Conservation (phyloP, 2,113 vertebrate genomes). For the Elephas maximus region DNA sequence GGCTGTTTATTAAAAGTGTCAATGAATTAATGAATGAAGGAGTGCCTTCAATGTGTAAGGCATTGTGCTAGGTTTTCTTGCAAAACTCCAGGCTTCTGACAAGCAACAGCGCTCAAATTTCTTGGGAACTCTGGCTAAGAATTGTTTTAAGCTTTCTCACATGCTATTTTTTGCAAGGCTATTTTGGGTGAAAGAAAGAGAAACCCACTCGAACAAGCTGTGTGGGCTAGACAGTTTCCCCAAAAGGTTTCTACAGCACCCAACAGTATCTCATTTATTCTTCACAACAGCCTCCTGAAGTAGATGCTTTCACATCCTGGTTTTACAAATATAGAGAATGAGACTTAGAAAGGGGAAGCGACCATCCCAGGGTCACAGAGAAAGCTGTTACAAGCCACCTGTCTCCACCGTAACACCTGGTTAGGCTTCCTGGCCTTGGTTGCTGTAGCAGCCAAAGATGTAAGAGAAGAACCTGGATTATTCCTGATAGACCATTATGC, state of each 20-base stretch:
- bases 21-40: conserved; percentile 14
- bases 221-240: conserved; percentile 2
- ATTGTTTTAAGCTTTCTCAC: conserved; percentile 31
- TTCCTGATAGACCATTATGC: not conserved
- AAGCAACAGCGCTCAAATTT: conserved; percentile 14
- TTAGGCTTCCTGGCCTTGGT: not conserved
- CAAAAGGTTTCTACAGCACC: not conserved
- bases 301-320: not conserved
- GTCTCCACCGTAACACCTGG: not conserved
- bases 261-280: not conserved
- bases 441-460: not conserved
- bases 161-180: conserved; percentile 54
- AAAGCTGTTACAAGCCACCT: not conserved
- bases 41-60: not conserved
- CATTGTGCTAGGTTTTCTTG: not conserved
- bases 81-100: conserved; percentile 8
- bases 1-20: not conserved
- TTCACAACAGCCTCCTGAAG: not conserved
- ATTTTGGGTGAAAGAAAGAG: conserved; percentile 50
- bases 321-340: not conserved
- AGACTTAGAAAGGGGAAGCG: too few relatives aligned
- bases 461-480: not conserved
- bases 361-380: not conserved
- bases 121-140: conserved; percentile 28
- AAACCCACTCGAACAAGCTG: conserved; percentile 13